phyloP scores from a whole-genome alignment of 2,113 vertebrate genomes.

The Arenaria interpres region DNA sequence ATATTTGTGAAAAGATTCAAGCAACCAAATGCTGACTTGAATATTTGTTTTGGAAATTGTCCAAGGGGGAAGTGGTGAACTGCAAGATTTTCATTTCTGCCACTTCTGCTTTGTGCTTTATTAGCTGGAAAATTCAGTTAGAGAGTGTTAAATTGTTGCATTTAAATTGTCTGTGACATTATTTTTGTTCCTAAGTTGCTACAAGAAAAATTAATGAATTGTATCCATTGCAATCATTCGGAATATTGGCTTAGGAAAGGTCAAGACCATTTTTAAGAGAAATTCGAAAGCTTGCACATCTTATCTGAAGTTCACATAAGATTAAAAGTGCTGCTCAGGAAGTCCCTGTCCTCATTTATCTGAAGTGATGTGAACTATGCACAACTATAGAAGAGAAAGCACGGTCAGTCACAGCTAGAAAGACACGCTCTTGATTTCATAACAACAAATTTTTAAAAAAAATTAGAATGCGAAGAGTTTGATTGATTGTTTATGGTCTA shows the following conservation, averaged over 20 bases:
- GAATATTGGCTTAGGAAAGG: background rate
- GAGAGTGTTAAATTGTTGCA: background rate
- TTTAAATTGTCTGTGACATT: background rate
- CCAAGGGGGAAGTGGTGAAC: background rate
- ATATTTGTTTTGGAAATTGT: background rate
- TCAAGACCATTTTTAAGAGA: background rate
- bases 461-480: background rate
- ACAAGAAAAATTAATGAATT: background rate
- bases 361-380: background rate
- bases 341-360: background rate
- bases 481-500: background rate
- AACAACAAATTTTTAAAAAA: background rate
- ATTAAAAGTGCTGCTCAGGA: background rate
- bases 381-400: background rate
- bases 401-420: background rate
- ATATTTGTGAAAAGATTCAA: background rate
- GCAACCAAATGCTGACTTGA: background rate
- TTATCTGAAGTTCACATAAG: background rate
- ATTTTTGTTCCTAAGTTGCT: background rate
- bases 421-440: background rate
- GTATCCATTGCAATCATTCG: background rate
- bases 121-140: conserved; percentile 3
- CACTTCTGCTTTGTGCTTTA: background rate
- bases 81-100: background rate
- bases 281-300: background rate